These are phyloP conservation scores for Dioctria rufipes DNA, from an alignment of 2,888 invertebrate species.

Conservation along the genomic window DNA sequence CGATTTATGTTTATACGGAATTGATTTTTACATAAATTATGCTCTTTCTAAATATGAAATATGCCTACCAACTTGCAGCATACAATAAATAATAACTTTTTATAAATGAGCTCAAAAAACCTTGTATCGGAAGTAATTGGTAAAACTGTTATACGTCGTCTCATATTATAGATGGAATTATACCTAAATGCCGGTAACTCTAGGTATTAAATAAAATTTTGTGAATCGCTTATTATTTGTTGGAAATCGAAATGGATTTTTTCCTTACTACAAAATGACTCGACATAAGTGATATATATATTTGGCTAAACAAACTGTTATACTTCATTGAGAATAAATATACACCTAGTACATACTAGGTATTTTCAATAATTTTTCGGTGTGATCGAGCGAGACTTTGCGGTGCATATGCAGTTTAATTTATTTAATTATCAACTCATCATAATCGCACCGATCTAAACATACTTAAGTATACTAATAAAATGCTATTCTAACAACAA, in stretches of 20 bases:
- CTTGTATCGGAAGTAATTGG: background rate
- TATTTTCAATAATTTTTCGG: background rate
- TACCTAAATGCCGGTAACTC: background rate
- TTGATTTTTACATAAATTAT: background rate
- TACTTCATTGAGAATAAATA: background rate
- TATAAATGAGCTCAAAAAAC: background rate
- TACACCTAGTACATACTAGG: no score
- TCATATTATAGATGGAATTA: background rate
- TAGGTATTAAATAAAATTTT: background rate
- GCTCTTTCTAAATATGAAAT: background rate
- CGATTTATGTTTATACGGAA: constrained; percentile 5
- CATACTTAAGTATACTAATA: background rate
- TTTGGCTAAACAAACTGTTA: background rate
- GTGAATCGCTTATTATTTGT: background rate
- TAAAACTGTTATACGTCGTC: background rate
- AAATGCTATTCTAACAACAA: no score
- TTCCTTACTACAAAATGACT: constrained; percentile 26
- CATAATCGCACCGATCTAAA: constrained; percentile 2
- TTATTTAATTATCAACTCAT: background rate
- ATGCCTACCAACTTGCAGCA: background rate
- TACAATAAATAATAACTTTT: constrained; percentile 10
- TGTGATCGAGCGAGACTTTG: constrained; percentile 10
- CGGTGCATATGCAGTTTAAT: constrained; percentile 20
- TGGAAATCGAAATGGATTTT: background rate
- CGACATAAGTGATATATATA: constrained; percentile 51